Percentiles rank a stretch among this genome's conserved stretches.
Evolutionary conservation across 2,888 invertebrate genomes (phyloP).

Genomic region (Furcula furcula): DNA sequence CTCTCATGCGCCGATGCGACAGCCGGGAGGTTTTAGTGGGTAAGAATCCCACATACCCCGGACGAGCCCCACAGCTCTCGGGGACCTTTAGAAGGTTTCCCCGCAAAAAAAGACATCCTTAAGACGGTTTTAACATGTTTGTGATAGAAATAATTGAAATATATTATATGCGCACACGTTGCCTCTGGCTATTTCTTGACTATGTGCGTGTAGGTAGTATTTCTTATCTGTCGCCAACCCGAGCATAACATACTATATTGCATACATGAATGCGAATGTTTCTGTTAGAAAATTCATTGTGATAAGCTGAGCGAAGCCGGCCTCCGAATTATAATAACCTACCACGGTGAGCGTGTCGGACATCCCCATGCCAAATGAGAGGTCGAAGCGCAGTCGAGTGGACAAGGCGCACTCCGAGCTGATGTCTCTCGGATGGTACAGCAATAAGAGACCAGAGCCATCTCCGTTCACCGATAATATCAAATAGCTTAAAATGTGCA

Average conservation of each 20-base stretch:
- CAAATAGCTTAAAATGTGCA: slow-evolving; percentile 8
- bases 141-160: too few relatives aligned
- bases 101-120: too few relatives aligned
- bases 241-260: not conserved
- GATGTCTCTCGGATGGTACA: slow-evolving; percentile 60
- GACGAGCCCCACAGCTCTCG: too few relatives aligned
- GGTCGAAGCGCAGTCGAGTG: slow-evolving; percentile 50
- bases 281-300: not conserved
- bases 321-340: slow-evolving; percentile 12
- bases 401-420: slow-evolving; percentile 58
- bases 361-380: slow-evolving; percentile 72
- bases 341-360: slow-evolving; percentile 71
- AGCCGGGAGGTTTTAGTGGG: too few relatives aligned
- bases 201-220: too few relatives aligned
- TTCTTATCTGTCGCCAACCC: not conserved
- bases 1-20: too few relatives aligned
- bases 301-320: not conserved
- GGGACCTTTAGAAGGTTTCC: too few relatives aligned
- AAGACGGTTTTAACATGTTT: too few relatives aligned
- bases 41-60: too few relatives aligned
- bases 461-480: slow-evolving; percentile 4
- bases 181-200: too few relatives aligned
- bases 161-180: too few relatives aligned
- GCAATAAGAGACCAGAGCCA: slow-evolving; percentile 45
- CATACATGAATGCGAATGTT: not conserved